phyloP scores from a whole-genome alignment of 1,140 invertebrate species.

The Aphaenogaster floridana region DNA sequence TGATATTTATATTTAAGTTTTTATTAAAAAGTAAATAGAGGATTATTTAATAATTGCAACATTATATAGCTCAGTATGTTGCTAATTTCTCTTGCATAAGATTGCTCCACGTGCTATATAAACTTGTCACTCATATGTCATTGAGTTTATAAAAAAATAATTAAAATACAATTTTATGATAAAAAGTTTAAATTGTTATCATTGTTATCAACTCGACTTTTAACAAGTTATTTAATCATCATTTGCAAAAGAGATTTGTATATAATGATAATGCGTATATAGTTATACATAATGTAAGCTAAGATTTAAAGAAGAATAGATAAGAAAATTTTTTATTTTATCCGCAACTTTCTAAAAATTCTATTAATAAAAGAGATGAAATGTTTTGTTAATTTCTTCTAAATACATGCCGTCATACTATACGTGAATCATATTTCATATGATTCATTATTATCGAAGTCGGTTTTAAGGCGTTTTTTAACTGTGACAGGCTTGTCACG shows the following conservation, averaged over 20 bases:
- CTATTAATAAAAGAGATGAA: neutral
- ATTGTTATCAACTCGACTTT: neutral
- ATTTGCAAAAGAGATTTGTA: neutral
- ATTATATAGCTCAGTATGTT: neutral
- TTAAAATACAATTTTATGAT: neutral
- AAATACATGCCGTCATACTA: neutral
- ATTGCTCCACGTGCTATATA: neutral
- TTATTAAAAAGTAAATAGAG: neutral
- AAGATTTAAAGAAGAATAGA: neutral
- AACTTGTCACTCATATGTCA: neutral
- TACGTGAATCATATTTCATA: neutral
- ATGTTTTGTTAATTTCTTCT: neutral
- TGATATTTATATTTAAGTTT: neutral
- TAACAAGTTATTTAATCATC: neutral
- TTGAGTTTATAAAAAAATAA: neutral
- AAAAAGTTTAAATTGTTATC: neutral
- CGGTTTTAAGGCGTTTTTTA: neutral
- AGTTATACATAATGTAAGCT: neutral
- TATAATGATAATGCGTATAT: neutral
- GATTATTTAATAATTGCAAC: neutral
- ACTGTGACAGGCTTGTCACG: conserved; percentile 12
- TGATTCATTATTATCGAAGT: conserved; percentile 8
- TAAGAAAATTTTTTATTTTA: neutral
- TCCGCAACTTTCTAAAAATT: neutral
- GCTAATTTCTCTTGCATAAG: neutral